Evolutionary conservation across 2,113 vertebrate species (phyloP), one percentile per base, ranked within the genome.

Genomic region (Pygoscelis adeliae): DNA sequence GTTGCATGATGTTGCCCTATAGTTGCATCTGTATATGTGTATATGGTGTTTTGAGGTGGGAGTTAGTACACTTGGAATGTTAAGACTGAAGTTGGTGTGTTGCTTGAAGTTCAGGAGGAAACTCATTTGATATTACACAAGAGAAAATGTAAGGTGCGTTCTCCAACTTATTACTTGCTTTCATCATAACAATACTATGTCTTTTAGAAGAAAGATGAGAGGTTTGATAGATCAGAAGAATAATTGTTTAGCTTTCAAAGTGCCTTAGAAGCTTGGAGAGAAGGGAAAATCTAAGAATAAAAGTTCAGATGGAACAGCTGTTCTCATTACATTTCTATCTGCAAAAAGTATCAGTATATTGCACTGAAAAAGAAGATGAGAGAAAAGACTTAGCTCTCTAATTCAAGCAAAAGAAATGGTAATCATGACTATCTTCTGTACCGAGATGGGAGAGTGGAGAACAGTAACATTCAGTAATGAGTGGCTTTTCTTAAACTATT

Each of bases 231-330:
- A 84, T 84, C 25, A 93, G 65, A 87, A 71, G 38, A 87, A 71
- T 83, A 56, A 85, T 73, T 82, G 77, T 87, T 93, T 59, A 36
- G 65, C 53, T 84, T 96, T 94, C 65, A 30, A 93, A 94, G 47
- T 71, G 61, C 20, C 8, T 82, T 89, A 90, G 80, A 89, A 78
- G 26, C 30, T 62, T 83, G 40, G 34, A 79, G 62, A 52, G 47
- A 90, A 69, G 19, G 27, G 40, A 72, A 8, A 79, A 89, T 7
- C 32, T 72, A 85, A 89, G 62, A 95, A 72, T 87, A 67, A 85
- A 87, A 91, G 66, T 95, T 97, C 26, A 71, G 23, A n/a, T 80
- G 36, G 56, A 94, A 80, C 34, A 83, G 49, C 26, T 93, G 87
- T 70, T 88, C 81, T 93, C 52, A 44, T 89, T 83, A 72, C 52